phyloP scores from a whole-genome alignment of 2,888 invertebrate genomes.

The Aleiodes alternator region DNA sequence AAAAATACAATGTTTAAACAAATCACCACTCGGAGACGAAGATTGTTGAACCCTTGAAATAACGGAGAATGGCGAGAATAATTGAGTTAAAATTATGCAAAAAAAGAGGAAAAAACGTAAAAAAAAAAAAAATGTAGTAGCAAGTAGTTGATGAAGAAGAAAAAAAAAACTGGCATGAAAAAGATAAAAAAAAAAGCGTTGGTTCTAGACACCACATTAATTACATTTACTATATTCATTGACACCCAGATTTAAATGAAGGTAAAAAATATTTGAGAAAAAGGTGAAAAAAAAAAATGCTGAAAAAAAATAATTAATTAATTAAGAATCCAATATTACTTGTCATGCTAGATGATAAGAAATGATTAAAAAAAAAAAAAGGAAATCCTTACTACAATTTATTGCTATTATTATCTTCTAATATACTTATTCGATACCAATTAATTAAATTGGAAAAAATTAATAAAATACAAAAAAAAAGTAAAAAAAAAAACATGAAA shows the following conservation, averaged over 20 bases:
- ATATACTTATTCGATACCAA: constrained; percentile 70
- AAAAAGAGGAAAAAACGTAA: constrained; percentile 37
- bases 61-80: constrained; percentile 25
- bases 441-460: constrained; percentile 59
- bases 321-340: constrained; percentile 66
- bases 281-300: not conserved
- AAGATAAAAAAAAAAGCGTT: constrained; percentile 52
- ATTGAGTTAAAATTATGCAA: constrained; percentile 41
- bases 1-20: constrained; percentile 36
- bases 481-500: constrained; percentile 16
- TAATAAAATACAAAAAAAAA: constrained; percentile 31
- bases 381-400: constrained; percentile 71
- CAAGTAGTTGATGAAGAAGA: constrained; percentile 47
- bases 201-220: constrained; percentile 60
- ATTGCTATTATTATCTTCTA: constrained; percentile 69
- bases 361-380: constrained; percentile 63
- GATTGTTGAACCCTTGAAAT: constrained; percentile 20
- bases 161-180: constrained; percentile 49
- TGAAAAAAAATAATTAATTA: constrained; percentile 8
- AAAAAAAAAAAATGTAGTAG: constrained; percentile 45
- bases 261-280: not conserved
- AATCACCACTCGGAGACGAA: constrained; percentile 44
- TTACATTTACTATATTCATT: constrained; percentile 62
- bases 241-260: constrained; percentile 55
- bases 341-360: constrained; percentile 73